Evolutionary conservation across 2,888 invertebrate genomes (phyloP).

Genomic region (Mesoligia furuncula): DNA sequence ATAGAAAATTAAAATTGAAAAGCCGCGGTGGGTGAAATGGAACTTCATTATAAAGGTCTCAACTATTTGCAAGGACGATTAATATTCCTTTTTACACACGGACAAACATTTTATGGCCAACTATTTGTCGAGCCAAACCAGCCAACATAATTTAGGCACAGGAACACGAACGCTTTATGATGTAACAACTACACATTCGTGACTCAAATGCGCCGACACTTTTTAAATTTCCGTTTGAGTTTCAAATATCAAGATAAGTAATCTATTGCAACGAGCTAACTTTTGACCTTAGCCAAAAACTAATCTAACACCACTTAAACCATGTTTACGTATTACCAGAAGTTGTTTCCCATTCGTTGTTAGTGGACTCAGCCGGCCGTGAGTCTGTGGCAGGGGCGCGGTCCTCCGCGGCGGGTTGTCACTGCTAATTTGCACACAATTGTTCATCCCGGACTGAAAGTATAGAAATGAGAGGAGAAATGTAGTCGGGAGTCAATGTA

Average conservation of each 20-base stretch:
- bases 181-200: not conserved
- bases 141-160: not conserved
- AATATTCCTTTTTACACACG: constrained; percentile 79
- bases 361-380: constrained; percentile 60
- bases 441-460: constrained; percentile 85
- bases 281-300: not conserved
- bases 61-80: constrained; percentile 83
- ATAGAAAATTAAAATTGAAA: constrained; percentile 77
- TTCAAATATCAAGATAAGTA: not conserved
- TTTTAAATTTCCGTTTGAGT: not conserved
- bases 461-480: constrained; percentile 85
- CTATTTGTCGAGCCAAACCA: not conserved
- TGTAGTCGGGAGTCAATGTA: constrained; percentile 81
- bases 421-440: constrained; percentile 89
- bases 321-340: constrained; percentile 18
- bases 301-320: constrained; percentile 6
- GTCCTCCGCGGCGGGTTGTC: constrained; percentile 82
- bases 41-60: constrained; percentile 83
- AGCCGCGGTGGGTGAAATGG: constrained; percentile 76
- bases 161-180: not conserved
- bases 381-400: constrained; percentile 73
- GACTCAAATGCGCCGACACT: not conserved
- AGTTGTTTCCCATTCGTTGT: constrained; percentile 23
- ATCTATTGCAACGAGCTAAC: not conserved
- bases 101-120: constrained; percentile 17